Conservation (phyloP, 2,113 vertebrate species). For the Spilogale gracilis region DNA sequence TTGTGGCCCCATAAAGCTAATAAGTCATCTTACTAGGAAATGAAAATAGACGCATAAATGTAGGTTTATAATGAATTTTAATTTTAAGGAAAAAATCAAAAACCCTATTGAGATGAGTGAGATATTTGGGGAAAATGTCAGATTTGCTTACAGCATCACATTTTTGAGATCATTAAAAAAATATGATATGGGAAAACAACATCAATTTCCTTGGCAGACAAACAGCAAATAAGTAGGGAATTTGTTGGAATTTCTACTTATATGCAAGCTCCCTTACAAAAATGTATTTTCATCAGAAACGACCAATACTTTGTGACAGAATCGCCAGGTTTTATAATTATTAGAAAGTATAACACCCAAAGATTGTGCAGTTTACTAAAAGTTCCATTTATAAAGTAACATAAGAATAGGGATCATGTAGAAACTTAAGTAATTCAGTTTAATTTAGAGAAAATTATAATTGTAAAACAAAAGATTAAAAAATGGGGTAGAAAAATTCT, state of each 20-base stretch:
- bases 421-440: not conserved
- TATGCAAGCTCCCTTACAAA: not conserved
- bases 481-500: not conserved
- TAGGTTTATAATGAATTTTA: slow-evolving; percentile 46
- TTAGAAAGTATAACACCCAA: not conserved
- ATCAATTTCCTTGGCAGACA: not conserved
- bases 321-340: not conserved
- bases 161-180: slow-evolving; percentile 44
- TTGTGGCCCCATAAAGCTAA: slow-evolving; percentile 24
- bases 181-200: not conserved
- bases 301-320: not conserved
- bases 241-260: not conserved
- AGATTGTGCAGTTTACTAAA: not conserved
- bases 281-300: slow-evolving; percentile 16
- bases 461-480: slow-evolving; percentile 12
- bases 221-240: not conserved
- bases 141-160: not conserved
- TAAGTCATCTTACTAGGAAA: slow-evolving; percentile 35
- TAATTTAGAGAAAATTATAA: slow-evolving; percentile 16
- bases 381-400: not conserved
- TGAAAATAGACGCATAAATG: slow-evolving; percentile 24
- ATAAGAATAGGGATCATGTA: not conserved
- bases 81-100: slow-evolving; percentile 45
- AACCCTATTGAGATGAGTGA: not conserved
- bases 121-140: not conserved